phyloP scores from a whole-genome alignment of 1,140 invertebrate species.

The Lordiphosa collinella region DNA sequence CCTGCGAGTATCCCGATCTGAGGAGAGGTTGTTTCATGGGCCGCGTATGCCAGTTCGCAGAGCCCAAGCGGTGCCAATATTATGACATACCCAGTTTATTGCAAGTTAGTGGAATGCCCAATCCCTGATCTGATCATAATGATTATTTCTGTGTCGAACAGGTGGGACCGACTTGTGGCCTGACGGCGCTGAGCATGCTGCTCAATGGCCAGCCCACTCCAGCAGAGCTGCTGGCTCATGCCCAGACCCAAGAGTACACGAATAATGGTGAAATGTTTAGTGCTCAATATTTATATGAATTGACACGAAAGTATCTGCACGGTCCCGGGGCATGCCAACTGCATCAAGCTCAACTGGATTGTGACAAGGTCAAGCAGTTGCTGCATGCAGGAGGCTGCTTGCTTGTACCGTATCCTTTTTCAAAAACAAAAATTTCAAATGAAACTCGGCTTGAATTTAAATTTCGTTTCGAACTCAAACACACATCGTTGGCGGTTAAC shows the following conservation, averaged over 20 bases:
- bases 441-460: not conserved
- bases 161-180: conserved; percentile 87
- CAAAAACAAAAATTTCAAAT: not conserved
- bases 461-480: not conserved
- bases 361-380: conserved; percentile 71
- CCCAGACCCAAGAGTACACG: conserved; percentile 84
- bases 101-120: conserved; percentile 32
- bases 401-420: conserved; percentile 81
- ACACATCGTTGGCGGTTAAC: conserved; percentile 2
- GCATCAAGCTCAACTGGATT: conserved; percentile 67
- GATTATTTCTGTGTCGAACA: not conserved
- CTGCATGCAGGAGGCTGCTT: conserved; percentile 75
- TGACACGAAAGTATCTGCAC: conserved; percentile 32
- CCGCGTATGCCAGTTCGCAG: conserved; percentile 72
- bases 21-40: conserved; percentile 80
- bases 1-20: conserved; percentile 77
- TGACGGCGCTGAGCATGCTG: conserved; percentile 90
- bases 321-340: conserved; percentile 24
- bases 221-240: conserved; percentile 82
- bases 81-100: conserved; percentile 43
- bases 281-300: conserved; percentile 83
- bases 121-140: not conserved
- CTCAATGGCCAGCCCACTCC: conserved; percentile 83
- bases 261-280: conserved; percentile 93
- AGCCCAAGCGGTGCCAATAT: conserved; percentile 55